A percentile compares a stretch with the other conserved stretches of the same genome.
Conservation (phyloP, 2,888 invertebrate species). For the Tinea trinotella region DNA sequence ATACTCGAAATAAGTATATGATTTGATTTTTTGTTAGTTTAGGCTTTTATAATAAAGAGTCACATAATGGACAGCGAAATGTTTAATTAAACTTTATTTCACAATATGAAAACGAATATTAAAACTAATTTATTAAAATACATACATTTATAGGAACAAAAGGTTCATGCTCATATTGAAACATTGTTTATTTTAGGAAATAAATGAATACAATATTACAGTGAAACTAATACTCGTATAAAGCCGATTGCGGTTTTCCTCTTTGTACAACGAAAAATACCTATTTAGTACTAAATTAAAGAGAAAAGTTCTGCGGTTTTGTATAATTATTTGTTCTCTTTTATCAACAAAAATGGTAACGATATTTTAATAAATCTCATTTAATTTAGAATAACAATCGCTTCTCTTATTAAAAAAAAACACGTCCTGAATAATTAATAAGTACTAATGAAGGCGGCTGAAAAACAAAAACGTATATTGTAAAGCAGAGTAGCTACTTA, state of each 20-base stretch:
- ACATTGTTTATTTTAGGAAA: no score
- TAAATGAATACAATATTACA: no score
- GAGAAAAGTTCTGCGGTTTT: neutral
- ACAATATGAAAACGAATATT: no score
- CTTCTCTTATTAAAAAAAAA: neutral
- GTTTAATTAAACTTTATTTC: no score
- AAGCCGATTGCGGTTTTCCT: neutral
- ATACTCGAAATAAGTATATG: constrained; percentile 22
- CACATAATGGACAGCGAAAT: neutral
- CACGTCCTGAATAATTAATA: constrained; percentile 3
- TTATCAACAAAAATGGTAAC: neutral
- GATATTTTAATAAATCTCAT: neutral
- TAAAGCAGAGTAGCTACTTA: constrained; percentile 32
- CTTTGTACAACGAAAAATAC: neutral
- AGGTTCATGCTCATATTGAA: no score
- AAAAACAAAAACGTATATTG: constrained; percentile 26
- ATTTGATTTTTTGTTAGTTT: constrained; percentile 15
- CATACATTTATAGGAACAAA: no score
- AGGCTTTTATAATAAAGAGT: neutral
- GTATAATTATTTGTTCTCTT: no score
- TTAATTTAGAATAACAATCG: neutral
- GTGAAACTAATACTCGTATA: no score
- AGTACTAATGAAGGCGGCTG: constrained; percentile 27
- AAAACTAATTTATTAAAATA: no score
- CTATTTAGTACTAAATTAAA: neutral